Percentiles rank a stretch among this genome's conserved stretches.
Conservation (phyloP, 1,140 invertebrate genomes). For the Bombus polaris region DNA sequence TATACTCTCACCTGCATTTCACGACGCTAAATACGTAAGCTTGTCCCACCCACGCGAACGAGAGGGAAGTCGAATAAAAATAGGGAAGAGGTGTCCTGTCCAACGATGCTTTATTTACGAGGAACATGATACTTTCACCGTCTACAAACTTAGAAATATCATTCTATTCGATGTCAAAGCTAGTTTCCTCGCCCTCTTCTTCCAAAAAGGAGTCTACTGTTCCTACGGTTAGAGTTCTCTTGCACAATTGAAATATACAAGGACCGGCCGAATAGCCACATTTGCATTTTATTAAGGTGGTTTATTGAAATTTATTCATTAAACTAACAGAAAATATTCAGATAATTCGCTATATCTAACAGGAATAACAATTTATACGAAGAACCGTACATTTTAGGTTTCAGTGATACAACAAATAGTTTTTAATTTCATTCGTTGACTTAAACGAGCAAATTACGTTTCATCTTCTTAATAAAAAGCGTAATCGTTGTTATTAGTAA, state of each 20-base stretch:
- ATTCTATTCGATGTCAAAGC: not conserved
- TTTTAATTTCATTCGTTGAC: not conserved
- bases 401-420: too few relatives aligned
- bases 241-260: too few relatives aligned
- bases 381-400: too few relatives aligned
- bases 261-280: too few relatives aligned
- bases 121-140: slow-evolving; percentile 36
- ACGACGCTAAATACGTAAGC: slow-evolving; percentile 52
- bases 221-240: too few relatives aligned
- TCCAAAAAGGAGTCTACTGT: not conserved
- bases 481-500: not conserved
- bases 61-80: slow-evolving; percentile 32
- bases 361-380: too few relatives aligned
- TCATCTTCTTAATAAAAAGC: not conserved
- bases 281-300: too few relatives aligned
- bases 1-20: slow-evolving; percentile 45
- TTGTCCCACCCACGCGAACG: slow-evolving; percentile 44
- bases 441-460: not conserved
- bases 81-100: slow-evolving; percentile 41
- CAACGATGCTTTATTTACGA: slow-evolving; percentile 11
- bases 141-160: slow-evolving; percentile 40
- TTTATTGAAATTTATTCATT: too few relatives aligned
- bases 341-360: too few relatives aligned
- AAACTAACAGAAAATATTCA: too few relatives aligned
- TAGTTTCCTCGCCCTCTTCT: not conserved